These are phyloP conservation scores for Holcopasites calliopsidis DNA, from an alignment of 1,140 invertebrate genomes.

Conservation along the genomic window DNA sequence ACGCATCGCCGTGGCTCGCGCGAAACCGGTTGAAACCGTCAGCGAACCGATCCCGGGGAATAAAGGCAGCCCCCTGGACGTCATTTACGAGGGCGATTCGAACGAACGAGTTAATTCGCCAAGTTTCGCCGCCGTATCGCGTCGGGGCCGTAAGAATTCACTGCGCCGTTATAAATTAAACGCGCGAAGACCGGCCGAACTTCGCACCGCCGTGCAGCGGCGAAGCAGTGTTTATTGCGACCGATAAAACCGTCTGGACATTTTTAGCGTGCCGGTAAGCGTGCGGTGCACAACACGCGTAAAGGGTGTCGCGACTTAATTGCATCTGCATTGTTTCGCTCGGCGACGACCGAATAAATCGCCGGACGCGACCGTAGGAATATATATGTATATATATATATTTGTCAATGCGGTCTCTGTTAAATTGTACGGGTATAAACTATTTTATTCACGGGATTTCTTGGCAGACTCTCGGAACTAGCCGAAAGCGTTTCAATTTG, in stretches of 20 bases:
- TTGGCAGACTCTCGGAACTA: no score
- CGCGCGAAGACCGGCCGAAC: neutral
- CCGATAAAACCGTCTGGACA: slow-evolving; percentile 15
- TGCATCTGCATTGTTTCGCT: slow-evolving; percentile 8
- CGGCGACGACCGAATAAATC: neutral
- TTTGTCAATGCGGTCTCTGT: no score
- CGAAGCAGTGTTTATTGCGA: slow-evolving; percentile 5
- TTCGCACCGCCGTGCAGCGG: neutral
- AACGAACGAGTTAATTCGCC: neutral
- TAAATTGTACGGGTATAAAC: no score
- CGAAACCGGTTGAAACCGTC: no score
- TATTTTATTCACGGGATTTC: no score
- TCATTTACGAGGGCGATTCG: neutral
- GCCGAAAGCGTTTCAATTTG: no score
- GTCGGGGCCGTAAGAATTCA: slow-evolving; percentile 24
- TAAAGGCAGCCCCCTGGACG: neutral
- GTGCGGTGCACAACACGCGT: neutral
- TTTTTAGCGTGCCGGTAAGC: slow-evolving; percentile 18
- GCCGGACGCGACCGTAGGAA: no score
- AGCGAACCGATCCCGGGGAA: slow-evolving; percentile 2
- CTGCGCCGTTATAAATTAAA: slow-evolving; percentile 21
- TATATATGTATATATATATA: no score
- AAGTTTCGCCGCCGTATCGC: neutral
- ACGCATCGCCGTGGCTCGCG: no score
- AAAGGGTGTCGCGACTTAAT: slow-evolving; percentile 19